Percentiles rank a stretch among this genome's conserved stretches.
phyloP scores from a whole-genome alignment of 2,797 vertebrate species.

The Benthosema pterotum region DNA sequence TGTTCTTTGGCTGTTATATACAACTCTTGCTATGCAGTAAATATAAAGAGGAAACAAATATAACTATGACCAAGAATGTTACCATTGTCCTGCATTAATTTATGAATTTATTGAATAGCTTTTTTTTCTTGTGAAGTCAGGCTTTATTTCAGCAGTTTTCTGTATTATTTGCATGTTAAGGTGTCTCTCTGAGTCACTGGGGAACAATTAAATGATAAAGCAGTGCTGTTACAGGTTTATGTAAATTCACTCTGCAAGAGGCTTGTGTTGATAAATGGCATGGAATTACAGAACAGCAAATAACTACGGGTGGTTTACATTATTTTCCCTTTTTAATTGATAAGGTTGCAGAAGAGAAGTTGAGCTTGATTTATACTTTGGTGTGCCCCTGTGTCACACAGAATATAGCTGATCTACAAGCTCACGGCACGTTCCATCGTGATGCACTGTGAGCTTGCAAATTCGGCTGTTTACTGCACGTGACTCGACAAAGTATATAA shows the following conservation, averaged over 20 bases:
- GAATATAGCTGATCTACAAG: too few species aligned
- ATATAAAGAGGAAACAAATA: conserved; percentile 21
- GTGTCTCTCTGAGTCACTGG: conserved; percentile 66
- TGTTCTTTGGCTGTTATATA: neutral
- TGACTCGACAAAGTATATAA: too few species aligned
- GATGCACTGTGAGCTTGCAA: too few species aligned
- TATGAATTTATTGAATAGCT: conserved; percentile 59
- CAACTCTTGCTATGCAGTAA: conserved; percentile 22
- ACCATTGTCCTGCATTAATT: conserved; percentile 51
- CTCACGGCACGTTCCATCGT: too few species aligned
- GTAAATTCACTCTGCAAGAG: conserved; percentile 69
- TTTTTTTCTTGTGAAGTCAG: conserved; percentile 40
- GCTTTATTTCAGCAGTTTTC: conserved; percentile 55
- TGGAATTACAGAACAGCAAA: conserved; percentile 78
- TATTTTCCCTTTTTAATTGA: conserved; percentile 70
- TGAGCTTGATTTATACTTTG: too few species aligned
- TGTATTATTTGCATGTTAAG: conserved; percentile 75
- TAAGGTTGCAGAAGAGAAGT: conserved; percentile 60
- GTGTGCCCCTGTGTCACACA: too few species aligned
- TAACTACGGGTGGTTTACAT: conserved; percentile 69
- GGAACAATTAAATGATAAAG: conserved; percentile 82
- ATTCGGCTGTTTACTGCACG: too few species aligned
- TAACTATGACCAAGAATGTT: conserved; percentile 37
- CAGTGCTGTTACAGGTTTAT: conserved; percentile 76
- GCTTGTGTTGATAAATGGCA: conserved; percentile 73